These are phyloP conservation scores for Manacus vitellinus DNA, from an alignment of 2,113 vertebrate species.

Conservation along the genomic window DNA sequence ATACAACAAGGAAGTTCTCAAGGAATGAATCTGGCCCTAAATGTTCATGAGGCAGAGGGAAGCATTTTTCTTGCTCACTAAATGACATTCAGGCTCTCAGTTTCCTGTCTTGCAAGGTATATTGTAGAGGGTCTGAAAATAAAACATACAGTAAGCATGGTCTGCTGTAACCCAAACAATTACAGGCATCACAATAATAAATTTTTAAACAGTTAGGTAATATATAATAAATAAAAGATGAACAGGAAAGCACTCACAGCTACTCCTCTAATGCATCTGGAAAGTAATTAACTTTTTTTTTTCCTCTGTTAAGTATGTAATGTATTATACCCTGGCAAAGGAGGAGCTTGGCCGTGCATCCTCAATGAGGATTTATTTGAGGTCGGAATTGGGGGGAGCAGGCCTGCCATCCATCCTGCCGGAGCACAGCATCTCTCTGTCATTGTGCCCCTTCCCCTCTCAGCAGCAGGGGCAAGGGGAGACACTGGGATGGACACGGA, in stretches of 20 bases:
- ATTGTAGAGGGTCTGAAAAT: conserved; percentile 46
- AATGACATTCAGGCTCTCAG: conserved; percentile 6
- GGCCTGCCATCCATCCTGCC: not conserved
- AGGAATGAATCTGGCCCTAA: conserved; percentile 22
- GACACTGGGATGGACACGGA: fast-evolving
- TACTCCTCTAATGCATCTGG: conserved; percentile 62
- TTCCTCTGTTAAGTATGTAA: conserved; percentile 2
- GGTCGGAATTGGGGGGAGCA: not conserved
- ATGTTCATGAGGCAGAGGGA: not conserved
- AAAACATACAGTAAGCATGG: conserved; percentile 38
- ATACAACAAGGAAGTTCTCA: conserved; percentile 30
- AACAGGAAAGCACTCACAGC: conserved; percentile 52
- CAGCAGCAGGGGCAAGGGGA: fast-evolving
- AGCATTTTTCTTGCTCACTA: conserved; percentile 33
- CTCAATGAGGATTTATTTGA: conserved; percentile 32
- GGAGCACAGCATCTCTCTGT: not conserved
- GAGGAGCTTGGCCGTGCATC: not conserved
- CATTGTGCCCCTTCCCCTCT: not conserved
- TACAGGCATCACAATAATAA: conserved; percentile 66
- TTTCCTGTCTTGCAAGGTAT: conserved; percentile 45
- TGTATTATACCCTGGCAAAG: conserved; percentile 39
- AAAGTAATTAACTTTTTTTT: conserved; percentile 68
- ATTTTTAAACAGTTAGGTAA: conserved; percentile 77
- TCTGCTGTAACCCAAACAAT: conserved; percentile 61
- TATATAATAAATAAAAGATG: conserved; percentile 78